phyloP scores from a whole-genome alignment of 2,888 invertebrate genomes.

The Lepidochrysops patricia region DNA sequence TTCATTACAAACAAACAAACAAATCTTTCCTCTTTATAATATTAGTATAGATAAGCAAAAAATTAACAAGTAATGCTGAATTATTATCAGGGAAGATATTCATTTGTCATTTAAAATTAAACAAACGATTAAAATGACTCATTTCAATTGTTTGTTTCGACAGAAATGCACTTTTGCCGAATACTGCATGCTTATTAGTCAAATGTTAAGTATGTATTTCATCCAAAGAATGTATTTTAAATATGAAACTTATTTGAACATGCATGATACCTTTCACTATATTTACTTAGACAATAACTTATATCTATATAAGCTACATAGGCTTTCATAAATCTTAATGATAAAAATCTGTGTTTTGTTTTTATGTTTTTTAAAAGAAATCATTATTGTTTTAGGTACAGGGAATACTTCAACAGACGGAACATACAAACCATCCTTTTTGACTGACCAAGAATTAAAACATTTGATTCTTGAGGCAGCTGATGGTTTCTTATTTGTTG shows the following conservation, averaged over 20 bases:
- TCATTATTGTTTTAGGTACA: slow-evolving; percentile 75
- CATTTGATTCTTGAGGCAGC: slow-evolving; percentile 99
- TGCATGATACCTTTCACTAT: no score
- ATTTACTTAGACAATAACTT: no score
- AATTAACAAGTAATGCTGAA: not conserved
- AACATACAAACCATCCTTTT: slow-evolving; percentile 97
- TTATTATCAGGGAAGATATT: not conserved
- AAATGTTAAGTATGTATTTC: no score
- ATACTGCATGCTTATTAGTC: no score
- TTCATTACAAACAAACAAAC: no score
- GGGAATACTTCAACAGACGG: slow-evolving; percentile 98
- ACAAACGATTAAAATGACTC: no score
- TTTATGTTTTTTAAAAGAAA: not conserved
- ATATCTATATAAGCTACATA: no score
- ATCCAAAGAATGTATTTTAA: no score
- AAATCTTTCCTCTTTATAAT: no score
- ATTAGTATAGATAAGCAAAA: not conserved
- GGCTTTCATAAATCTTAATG: not conserved
- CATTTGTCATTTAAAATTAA: not conserved
- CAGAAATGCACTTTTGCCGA: no score
- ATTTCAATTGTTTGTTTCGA: no score
- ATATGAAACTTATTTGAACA: no score
- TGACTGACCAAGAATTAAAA: slow-evolving; percentile 98
- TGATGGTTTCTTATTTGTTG: slow-evolving; percentile 96
- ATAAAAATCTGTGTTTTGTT: not conserved